Evolutionary conservation across 2,113 vertebrate genomes (phyloP).

Genomic region (Ailuropoda melanoleuca): DNA sequence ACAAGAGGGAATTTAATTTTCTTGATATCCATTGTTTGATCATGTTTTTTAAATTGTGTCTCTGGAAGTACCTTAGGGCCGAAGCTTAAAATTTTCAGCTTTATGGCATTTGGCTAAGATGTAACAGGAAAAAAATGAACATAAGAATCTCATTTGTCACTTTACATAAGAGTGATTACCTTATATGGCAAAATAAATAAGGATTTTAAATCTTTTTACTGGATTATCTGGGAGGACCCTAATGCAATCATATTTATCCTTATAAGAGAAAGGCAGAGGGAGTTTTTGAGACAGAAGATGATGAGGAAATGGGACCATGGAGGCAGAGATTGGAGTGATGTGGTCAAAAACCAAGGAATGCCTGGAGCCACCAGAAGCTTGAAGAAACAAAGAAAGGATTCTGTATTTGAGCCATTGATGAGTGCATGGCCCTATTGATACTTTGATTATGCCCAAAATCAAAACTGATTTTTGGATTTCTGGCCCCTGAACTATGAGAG

Average conservation of each 20-base stretch:
- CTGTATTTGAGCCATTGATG: neutral
- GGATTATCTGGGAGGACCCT: neutral
- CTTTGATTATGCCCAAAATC: neutral
- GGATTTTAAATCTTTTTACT: neutral
- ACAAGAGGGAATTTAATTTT: neutral
- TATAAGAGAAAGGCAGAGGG: neutral
- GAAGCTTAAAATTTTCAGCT: conserved; percentile 8
- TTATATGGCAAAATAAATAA: neutral
- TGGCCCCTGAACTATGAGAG: neutral
- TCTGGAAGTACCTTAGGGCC: neutral
- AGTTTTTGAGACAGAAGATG: neutral
- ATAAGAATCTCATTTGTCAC: neutral
- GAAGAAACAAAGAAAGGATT: neutral
- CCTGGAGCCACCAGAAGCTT: neutral
- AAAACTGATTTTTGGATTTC: neutral
- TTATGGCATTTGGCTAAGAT: conserved; percentile 5
- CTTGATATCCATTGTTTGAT: neutral
- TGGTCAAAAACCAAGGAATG: neutral
- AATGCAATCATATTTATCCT: neutral
- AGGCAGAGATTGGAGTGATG: neutral
- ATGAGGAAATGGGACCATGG: neutral
- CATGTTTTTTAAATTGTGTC: neutral
- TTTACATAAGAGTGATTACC: neutral
- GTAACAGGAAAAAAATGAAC: neutral
- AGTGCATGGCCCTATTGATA: neutral